Evolutionary conservation across 2,113 vertebrate species (phyloP).

Genomic region (Xiphophorus couchianus): DNA sequence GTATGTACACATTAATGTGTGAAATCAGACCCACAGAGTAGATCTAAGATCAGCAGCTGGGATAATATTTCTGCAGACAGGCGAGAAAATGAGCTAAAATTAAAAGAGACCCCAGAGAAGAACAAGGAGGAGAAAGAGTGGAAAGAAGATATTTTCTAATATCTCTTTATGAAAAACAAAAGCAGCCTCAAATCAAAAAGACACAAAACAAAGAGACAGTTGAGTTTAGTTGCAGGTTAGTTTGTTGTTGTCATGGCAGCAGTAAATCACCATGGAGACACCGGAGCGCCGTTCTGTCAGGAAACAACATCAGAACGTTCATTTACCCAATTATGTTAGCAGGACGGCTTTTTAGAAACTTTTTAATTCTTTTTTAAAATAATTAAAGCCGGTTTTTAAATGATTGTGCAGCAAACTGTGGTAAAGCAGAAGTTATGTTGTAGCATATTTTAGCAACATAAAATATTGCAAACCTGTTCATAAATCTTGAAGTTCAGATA

Average conservation of each 20-base stretch:
- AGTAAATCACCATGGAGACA: conserved; percentile 17
- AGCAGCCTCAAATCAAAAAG: conserved; percentile 1
- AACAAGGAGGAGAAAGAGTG: background rate
- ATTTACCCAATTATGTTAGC: background rate
- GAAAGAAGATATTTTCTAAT: background rate
- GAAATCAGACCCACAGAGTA: conserved; percentile 32
- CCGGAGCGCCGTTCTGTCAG: conserved; percentile 28
- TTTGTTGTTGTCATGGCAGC: conserved; percentile 42
- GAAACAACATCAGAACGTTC: conserved; percentile 2
- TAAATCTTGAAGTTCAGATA: no score
- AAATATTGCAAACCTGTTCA: no score
- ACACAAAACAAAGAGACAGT: conserved; percentile 20
- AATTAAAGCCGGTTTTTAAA: no score
- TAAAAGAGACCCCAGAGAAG: conserved; percentile 4
- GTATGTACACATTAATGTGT: conserved; percentile 38
- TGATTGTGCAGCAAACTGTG: no score
- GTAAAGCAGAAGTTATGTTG: no score
- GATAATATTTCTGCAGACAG: conserved; percentile 34
- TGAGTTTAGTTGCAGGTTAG: conserved; percentile 37
- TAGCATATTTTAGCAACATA: no score
- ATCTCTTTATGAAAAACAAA: background rate
- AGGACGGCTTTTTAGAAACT: no score
- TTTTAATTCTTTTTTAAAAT: no score
- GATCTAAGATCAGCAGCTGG: conserved; percentile 38
- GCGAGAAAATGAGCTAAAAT: conserved; percentile 5